Evolutionary conservation across 2,113 vertebrate species (phyloP).

Genomic region (Gymnogyps californianus): DNA sequence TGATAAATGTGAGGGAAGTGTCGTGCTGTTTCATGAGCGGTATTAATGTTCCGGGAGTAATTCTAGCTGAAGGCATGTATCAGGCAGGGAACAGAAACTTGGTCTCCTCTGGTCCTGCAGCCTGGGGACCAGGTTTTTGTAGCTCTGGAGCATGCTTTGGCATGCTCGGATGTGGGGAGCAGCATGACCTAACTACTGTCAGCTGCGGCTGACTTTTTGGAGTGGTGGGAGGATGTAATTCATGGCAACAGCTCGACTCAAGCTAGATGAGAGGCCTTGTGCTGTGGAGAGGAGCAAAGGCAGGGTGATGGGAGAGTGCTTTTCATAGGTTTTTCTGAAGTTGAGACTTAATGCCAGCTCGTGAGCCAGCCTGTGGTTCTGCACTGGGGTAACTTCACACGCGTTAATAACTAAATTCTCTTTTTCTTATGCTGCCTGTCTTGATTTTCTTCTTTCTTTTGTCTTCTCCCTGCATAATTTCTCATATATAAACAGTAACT

Average conservation of each 20-base stretch:
- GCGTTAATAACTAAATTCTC: not conserved
- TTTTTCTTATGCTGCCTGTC: not conserved
- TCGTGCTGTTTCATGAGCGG: not conserved
- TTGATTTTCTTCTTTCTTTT: not conserved
- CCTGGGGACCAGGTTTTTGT: not conserved
- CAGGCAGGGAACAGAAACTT: not conserved
- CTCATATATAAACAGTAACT: not conserved
- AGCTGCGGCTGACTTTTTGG: not conserved
- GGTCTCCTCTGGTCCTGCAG: not conserved
- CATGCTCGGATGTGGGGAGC: not conserved
- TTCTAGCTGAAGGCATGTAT: not conserved
- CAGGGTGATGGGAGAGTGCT: not conserved
- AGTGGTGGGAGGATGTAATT: not conserved
- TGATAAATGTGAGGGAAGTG: not conserved
- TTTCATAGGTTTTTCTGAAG: not conserved
- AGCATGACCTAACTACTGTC: not conserved
- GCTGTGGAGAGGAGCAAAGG: not conserved
- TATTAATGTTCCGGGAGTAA: not conserved
- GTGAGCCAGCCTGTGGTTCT: not conserved
- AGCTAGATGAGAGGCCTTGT: not conserved
- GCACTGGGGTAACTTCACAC: not conserved
- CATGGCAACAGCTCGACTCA: not conserved
- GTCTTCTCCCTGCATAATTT: not conserved
- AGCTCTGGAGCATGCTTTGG: not conserved
- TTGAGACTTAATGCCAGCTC: not conserved